A percentile compares a stretch with the other conserved stretches of the same genome.
phyloP scores from a whole-genome alignment of 1,140 invertebrate species.

The Bilobella aurantiaca region DNA sequence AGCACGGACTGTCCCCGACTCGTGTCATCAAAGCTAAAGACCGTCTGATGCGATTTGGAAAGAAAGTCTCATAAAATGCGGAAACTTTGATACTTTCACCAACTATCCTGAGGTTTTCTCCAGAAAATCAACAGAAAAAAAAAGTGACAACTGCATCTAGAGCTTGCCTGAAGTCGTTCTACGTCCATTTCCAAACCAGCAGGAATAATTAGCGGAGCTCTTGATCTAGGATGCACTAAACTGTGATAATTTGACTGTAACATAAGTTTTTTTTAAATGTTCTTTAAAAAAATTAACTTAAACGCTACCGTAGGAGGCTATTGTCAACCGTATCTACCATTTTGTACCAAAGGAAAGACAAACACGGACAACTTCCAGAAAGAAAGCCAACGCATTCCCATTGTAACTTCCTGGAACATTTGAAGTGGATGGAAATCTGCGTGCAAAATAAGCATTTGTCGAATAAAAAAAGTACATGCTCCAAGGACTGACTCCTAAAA shows the following conservation, averaged over 20 bases:
- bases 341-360: background rate
- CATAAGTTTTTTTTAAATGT: background rate
- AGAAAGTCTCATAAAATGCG: too few species aligned
- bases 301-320: background rate
- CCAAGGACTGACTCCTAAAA: too few species aligned
- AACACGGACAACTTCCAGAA: too few species aligned
- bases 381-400: background rate
- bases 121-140: too few species aligned
- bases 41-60: background rate
- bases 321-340: background rate
- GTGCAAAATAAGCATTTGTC: background rate
- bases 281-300: background rate
- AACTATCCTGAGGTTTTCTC: too few species aligned
- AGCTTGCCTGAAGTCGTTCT: background rate
- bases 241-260: constrained; percentile 24
- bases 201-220: constrained; percentile 27
- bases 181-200: constrained; percentile 20
- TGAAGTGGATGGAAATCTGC: background rate
- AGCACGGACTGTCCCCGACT: constrained; percentile 30
- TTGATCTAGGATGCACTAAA: constrained; percentile 33
- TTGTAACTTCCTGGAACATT: too few species aligned
- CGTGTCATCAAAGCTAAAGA: background rate
- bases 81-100: too few species aligned
- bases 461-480: constrained; percentile 1
- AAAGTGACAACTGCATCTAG: background rate